Percentiles rank a stretch among this genome's conserved stretches.
Conservation (phyloP, 2,113 vertebrate genomes). For the Vireo altiloquus region DNA sequence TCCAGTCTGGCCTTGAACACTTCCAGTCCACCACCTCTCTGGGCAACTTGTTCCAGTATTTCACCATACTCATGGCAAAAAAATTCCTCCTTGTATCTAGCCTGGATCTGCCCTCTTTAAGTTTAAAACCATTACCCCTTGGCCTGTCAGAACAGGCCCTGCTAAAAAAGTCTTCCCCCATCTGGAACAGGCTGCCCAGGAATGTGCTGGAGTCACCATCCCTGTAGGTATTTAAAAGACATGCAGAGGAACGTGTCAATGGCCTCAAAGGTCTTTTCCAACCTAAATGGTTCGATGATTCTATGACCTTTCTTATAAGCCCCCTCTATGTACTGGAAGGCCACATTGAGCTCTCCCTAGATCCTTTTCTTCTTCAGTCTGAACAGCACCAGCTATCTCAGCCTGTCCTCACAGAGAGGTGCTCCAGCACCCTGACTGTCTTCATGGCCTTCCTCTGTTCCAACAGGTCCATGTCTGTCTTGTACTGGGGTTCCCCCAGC, state of each 20-base stretch:
- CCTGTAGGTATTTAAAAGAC: background rate
- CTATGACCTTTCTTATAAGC: background rate
- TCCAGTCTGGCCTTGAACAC: background rate
- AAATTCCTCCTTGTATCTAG: background rate
- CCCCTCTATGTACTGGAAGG: background rate
- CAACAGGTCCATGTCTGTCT: background rate
- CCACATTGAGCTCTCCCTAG: fast-evolving
- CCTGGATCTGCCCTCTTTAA: background rate
- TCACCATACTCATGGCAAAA: background rate
- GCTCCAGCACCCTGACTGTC: background rate
- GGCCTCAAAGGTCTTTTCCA: background rate
- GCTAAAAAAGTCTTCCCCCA: background rate
- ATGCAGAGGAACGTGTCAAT: background rate
- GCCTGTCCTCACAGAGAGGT: background rate
- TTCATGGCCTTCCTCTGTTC: background rate
- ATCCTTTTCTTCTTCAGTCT: background rate
- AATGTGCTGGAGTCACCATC: background rate
- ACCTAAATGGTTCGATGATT: background rate
- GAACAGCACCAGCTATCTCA: background rate
- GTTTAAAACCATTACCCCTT: background rate
- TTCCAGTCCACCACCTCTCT: background rate
- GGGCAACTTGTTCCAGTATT: background rate
- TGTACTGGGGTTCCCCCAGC: fast-evolving
- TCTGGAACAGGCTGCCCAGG: background rate
- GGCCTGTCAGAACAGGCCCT: background rate